Evolutionary conservation across 2,888 invertebrate genomes (phyloP).

Genomic region (Sphaeridia pumilis): DNA sequence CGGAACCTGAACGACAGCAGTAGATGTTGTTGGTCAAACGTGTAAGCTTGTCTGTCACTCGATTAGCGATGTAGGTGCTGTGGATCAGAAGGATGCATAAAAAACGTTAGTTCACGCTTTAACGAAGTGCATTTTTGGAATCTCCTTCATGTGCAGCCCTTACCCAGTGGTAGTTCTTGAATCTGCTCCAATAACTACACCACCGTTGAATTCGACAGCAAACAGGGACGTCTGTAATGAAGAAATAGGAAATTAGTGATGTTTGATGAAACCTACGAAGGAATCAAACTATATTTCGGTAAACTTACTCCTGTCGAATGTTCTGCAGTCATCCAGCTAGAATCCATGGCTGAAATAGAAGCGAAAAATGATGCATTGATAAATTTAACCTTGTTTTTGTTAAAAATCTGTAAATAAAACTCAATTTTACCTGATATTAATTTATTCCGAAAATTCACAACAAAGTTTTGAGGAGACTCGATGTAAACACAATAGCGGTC

Average conservation of each 20-base stretch:
- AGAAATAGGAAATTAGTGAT: too few relatives aligned
- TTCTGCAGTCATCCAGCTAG: constrained; percentile 58
- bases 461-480: too few relatives aligned
- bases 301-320: constrained; percentile 69
- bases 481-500: too few relatives aligned
- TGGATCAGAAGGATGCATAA: constrained; percentile 24
- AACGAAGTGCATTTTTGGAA: too few relatives aligned
- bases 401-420: too few relatives aligned
- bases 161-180: constrained; percentile 89
- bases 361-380: too few relatives aligned
- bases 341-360: background rate
- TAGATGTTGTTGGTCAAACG: constrained; percentile 88
- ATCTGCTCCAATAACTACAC: constrained; percentile 97
- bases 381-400: too few relatives aligned
- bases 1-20: constrained; percentile 93
- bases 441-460: too few relatives aligned
- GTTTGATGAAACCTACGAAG: too few relatives aligned
- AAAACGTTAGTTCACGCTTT: too few relatives aligned
- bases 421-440: too few relatives aligned
- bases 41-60: constrained; percentile 92
- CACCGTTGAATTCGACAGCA: constrained; percentile 89
- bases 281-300: constrained; percentile 17
- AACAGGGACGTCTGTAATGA: constrained; percentile 94
- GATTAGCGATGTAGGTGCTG: constrained; percentile 81
- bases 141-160: too few relatives aligned